These are phyloP conservation scores for Neria commutata DNA, from an alignment of 2,888 invertebrate genomes.

Conservation along the genomic window DNA sequence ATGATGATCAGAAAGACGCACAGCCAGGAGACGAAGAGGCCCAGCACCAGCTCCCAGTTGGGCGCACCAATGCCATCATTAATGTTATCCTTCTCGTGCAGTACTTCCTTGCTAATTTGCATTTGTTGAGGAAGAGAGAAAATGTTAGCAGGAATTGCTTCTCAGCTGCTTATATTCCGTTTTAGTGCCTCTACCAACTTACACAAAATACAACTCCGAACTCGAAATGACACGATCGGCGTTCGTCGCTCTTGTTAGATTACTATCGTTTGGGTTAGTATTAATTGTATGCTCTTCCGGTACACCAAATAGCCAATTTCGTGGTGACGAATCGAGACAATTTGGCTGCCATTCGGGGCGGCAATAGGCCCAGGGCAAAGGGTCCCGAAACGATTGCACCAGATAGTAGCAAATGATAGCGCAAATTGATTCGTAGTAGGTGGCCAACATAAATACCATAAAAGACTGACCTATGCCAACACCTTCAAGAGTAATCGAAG, in stretches of 20 bases:
- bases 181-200: conserved; percentile 44
- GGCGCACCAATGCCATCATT: conserved; percentile 66
- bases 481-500: conserved; percentile 57
- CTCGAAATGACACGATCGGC: conserved; percentile 56
- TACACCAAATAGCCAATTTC: too few species aligned
- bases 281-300: too few species aligned
- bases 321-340: conserved; percentile 55
- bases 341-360: conserved; percentile 64
- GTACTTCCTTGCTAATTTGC: conserved; percentile 65
- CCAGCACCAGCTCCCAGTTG: conserved; percentile 64
- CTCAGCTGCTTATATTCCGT: neutral
- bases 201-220: conserved; percentile 66
- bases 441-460: conserved; percentile 65
- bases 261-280: conserved; percentile 5
- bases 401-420: conserved; percentile 70
- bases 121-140: neutral
- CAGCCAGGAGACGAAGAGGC: conserved; percentile 64
- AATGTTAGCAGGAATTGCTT: neutral
- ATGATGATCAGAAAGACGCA: conserved; percentile 64
- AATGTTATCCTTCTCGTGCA: conserved; percentile 63
- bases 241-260: conserved; percentile 22
- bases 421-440: conserved; percentile 68
- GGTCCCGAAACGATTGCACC: conserved; percentile 67
- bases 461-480: conserved; percentile 66
- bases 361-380: conserved; percentile 71